Base-by-base conservation (phyloP, 2,888 invertebrate genomes). In the Acleris emargana region DNA sequence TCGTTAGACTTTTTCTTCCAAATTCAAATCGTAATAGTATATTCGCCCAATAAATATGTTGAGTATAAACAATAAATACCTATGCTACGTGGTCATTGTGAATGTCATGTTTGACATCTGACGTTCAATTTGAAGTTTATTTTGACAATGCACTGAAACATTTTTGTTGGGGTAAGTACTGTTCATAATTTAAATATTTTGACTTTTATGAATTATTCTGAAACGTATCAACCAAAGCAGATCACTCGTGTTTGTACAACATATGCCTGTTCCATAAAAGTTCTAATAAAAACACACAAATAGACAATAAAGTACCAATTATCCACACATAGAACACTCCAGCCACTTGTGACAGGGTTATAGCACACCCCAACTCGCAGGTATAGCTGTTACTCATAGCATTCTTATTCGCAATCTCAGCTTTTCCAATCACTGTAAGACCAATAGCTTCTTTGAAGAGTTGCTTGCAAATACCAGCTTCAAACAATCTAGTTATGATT, bases 371-470 rank as follows among this genome's bases (percentile, higher is more conserved):
- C 3, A 70, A 59, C 32, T 76, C 75, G 59, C 91, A 91, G 43
- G 80, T 83, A 58, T 90, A 89, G 62, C 87, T 86, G 38, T 80
- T 83, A 0, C 74, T 71, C 57, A 82, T 59, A 28, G 83, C 81
- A 62, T 85, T 88, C 49, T 78, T 73, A 38, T 72, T 76, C 2
- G 76, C 82, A 47, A 68, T 79, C 2, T 72, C 68, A 1, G 88
- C 82, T 72, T 81, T 86, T 6, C 77, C 78, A 3, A 81, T 71
- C 3, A 76, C 71, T 0, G 79, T 75, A 9, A 86, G 72, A 11
- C 91, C 91, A 22, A 91, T 76, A 2, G 82, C 80, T 62, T 87
- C 83, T 6, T 62, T 68, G 20, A 80, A 87, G n/a, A 89, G 70
- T 45, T 76, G 80, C 0, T 78, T 62, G 18, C 82, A 80, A 25